These are phyloP conservation scores for Thunnus albacares DNA, from an alignment of 2,797 vertebrate species.

Conservation along the genomic window DNA sequence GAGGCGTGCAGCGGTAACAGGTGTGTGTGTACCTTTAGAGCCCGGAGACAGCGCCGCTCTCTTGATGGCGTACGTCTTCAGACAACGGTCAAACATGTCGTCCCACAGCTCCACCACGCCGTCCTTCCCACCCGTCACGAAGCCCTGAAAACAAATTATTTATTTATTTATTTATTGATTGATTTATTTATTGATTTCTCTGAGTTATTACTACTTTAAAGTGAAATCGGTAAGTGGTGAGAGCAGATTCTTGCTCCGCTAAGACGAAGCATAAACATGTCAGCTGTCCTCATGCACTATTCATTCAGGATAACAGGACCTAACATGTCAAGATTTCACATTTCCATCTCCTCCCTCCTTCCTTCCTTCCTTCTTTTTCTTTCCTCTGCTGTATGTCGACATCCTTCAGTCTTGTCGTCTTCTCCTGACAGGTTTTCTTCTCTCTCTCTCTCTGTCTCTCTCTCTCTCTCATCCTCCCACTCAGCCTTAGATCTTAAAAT, in stretches of 20 bases:
- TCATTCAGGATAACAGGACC: not conserved
- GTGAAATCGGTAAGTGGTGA: not conserved
- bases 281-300: not conserved
- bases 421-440: slow-evolving; percentile 24
- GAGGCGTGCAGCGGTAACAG: too few species aligned
- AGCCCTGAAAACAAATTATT: slow-evolving; percentile 85
- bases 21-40: slow-evolving; percentile 91
- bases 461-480: slow-evolving; percentile 22
- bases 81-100: slow-evolving; percentile 96
- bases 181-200: not conserved
- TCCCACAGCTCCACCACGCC: slow-evolving; percentile 97
- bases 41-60: slow-evolving; percentile 91
- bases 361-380: not conserved
- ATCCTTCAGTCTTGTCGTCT: slow-evolving; percentile 24
- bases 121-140: slow-evolving; percentile 96
- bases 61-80: slow-evolving; percentile 98
- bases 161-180: too few species aligned
- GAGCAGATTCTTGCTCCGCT: not conserved
- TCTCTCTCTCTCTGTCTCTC: not conserved
- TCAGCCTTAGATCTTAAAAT: slow-evolving; percentile 24
- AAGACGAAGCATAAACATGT: not conserved
- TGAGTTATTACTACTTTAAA: not conserved
- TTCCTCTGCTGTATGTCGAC: not conserved
- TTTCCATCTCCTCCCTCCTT: not conserved
- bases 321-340: not conserved